Percentiles rank a stretch among this genome's conserved stretches.
Conservation (phyloP, 2,797 vertebrate genomes). For the Iguana delicatissima region DNA sequence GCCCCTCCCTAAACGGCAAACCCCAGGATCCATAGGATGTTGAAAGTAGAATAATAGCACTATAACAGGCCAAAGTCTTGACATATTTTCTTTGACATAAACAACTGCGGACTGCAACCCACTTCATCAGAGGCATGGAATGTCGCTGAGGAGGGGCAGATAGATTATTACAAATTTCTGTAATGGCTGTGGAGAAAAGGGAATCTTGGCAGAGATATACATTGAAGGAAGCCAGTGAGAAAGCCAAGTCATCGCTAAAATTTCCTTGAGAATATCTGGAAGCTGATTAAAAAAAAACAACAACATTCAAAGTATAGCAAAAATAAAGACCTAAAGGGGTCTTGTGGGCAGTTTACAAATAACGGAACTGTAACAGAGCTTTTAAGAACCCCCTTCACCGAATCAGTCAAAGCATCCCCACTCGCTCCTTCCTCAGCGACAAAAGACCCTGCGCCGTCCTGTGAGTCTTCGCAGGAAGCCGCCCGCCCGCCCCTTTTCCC, state of each 20-base stretch:
- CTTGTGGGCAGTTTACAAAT: no score
- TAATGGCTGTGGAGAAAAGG: neutral
- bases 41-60: no score
- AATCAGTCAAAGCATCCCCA: neutral
- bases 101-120: neutral
- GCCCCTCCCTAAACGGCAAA: no score
- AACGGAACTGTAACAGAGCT: no score
- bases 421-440: neutral
- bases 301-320: no score
- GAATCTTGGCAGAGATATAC: neutral
- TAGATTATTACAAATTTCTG: neutral
- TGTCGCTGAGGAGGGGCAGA: neutral
- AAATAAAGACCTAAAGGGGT: no score
- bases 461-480: neutral
- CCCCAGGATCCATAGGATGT: no score
- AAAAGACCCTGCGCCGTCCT: neutral
- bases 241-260: neutral
- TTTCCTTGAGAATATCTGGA: no score
- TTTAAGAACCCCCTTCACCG: neutral
- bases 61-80: no score
- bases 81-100: neutral
- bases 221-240: neutral
- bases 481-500: no score
- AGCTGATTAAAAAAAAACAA: no score
- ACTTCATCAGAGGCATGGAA: neutral